These are phyloP conservation scores for Hypomesus transpacificus DNA, from an alignment of 2,113 vertebrate genomes.

Conservation along the genomic window DNA sequence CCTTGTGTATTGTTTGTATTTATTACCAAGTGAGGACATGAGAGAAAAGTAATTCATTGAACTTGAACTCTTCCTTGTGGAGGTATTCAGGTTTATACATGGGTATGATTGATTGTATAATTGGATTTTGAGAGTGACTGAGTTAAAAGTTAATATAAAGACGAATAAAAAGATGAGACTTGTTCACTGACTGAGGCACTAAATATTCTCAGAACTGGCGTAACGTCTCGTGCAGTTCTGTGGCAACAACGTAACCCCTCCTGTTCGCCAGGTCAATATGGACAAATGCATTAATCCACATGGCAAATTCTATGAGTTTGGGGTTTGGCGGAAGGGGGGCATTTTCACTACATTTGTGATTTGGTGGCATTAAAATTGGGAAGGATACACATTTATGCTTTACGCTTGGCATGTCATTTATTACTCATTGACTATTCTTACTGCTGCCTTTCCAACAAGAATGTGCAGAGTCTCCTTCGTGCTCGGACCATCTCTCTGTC, in stretches of 20 bases:
- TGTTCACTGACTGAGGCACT: constrained; percentile 82
- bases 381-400: constrained; percentile 81
- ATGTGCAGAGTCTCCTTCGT: constrained; percentile 89
- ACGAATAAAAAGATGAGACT: constrained; percentile 55
- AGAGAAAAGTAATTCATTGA: constrained; percentile 65
- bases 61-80: constrained; percentile 74
- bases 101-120: constrained; percentile 83
- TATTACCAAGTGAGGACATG: constrained; percentile 86
- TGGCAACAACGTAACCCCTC: constrained; percentile 72
- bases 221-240: constrained; percentile 62
- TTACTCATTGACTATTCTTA: constrained; percentile 82
- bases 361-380: constrained; percentile 76
- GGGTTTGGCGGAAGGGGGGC: constrained; percentile 64
- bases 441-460: constrained; percentile 85
- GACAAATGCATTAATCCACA: constrained; percentile 73
- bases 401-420: constrained; percentile 91
- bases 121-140: constrained; percentile 78
- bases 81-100: constrained; percentile 82
- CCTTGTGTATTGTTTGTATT: constrained; percentile 95
- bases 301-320: constrained; percentile 78
- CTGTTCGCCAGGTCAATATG: constrained; percentile 58
- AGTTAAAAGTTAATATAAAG: constrained; percentile 28
- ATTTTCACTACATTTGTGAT: constrained; percentile 84
- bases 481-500: constrained; percentile 77
- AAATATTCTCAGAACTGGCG: constrained; percentile 74